Evolutionary conservation across 2,113 vertebrate species (phyloP).

Genomic region (Tupaia tana): DNA sequence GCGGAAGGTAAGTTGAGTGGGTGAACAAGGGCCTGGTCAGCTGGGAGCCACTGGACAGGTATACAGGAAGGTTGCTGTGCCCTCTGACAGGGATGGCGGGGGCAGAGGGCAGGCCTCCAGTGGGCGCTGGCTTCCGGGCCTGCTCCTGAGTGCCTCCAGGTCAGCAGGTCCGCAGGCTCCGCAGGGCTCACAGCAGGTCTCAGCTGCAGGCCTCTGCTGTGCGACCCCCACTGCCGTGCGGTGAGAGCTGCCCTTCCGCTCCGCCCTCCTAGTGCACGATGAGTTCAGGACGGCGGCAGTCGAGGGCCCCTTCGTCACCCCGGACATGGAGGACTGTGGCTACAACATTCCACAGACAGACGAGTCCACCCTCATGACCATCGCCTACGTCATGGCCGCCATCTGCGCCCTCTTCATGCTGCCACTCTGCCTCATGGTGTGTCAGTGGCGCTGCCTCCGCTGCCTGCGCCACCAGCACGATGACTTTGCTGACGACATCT

Average conservation of each 20-base stretch:
- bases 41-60: neutral
- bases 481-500: slow-evolving; percentile 97
- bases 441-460: slow-evolving; percentile 97
- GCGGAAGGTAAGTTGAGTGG: neutral
- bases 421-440: slow-evolving; percentile 98
- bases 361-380: slow-evolving; percentile 99
- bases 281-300: slow-evolving; percentile 94
- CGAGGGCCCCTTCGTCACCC: slow-evolving; percentile 92
- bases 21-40: neutral
- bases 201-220: neutral
- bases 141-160: neutral
- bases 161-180: neutral
- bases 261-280: slow-evolving; percentile 90
- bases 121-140: neutral
- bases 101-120: neutral
- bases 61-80: neutral
- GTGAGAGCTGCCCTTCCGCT: neutral
- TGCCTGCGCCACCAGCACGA: slow-evolving; percentile 92
- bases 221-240: neutral
- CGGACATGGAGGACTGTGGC: slow-evolving; percentile 97
- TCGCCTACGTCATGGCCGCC: slow-evolving; percentile 98
- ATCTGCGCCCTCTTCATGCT: slow-evolving; percentile 99
- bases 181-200: neutral
- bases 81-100: neutral
- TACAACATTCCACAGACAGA: slow-evolving; percentile 99